Base-by-base conservation (phyloP, 2,113 vertebrate genomes). In the Lepus europaeus region DNA sequence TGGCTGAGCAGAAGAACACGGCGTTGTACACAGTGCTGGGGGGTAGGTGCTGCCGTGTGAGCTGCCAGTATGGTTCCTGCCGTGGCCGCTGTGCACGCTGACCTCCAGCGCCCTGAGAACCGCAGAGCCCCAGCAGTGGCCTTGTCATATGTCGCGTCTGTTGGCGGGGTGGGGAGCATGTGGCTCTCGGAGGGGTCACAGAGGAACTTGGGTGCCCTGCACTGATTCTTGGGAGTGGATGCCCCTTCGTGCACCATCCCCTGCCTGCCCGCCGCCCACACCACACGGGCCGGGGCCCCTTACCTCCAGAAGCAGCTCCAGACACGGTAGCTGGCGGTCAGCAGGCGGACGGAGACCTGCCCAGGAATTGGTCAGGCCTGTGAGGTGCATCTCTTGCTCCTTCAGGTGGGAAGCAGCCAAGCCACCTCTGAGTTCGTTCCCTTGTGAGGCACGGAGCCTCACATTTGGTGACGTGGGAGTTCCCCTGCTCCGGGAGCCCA, bases 251-350 rank as follows among this genome's bases (percentile, higher is more conserved):
- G 25, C 82, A 64, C 89, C 91, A 17, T 87, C 59, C 23, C 90
- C 97, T 96, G 95, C 94, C 94, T 31, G 4, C 96, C 93, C 79
- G 95, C 97, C 33, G 22, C 63, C 31, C 95, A 89, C 68, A 92
- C 92, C 56, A 85, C 94, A 51, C 29, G 76, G 81, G 86, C 95
- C 70, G 84, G 90, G 96, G 94, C 98, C 95, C 68, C 89, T 91
- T 86, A 25, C 79, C 95, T 82, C 97, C 76, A 59, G 94, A 49
- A 68, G 45, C 82, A 7, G 17, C 68, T 27, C 1, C 88, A 94
- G 95, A 85, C 95, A 96, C 89, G n/a, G 3, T 17, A 6, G 22
- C 8, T 36, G 13, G 16, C 12, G n/a, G 7, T 36, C n/a, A 19
- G n/a, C n/a, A 33, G 68, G 17, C 12, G 22, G 69, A 45, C 81